Conservation (phyloP, 1,140 invertebrate species). For the Laupala kohalensis region DNA sequence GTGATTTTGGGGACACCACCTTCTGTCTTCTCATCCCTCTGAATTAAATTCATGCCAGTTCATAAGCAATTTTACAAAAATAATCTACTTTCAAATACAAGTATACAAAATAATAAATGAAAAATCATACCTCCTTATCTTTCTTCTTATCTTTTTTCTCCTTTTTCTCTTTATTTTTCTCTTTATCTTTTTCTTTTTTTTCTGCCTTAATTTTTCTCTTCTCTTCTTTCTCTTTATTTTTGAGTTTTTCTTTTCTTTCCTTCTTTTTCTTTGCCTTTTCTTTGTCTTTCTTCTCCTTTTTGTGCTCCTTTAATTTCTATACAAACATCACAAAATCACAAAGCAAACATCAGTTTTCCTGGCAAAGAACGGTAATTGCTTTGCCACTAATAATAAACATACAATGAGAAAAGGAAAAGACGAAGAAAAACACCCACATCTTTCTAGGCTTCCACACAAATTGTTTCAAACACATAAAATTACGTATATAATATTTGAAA, state of each 20-base stretch:
- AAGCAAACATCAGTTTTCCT: too few relatives aligned
- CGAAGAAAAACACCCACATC: too few relatives aligned
- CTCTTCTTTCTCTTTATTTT: slow-evolving; percentile 19
- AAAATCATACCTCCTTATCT: slow-evolving; percentile 17
- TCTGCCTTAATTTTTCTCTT: slow-evolving; percentile 17
- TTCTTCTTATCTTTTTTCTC: slow-evolving; percentile 21
- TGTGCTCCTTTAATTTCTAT: slow-evolving; percentile 18
- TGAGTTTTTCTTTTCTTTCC: slow-evolving; percentile 18
- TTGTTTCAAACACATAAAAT: too few relatives aligned
- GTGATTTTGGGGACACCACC: slow-evolving; percentile 58
- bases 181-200: slow-evolving; percentile 19
- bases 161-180: slow-evolving; percentile 21
- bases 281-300: slow-evolving; percentile 19
- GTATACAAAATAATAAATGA: not conserved
- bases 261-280: slow-evolving; percentile 18
- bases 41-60: too few relatives aligned
- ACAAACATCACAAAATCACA: slow-evolving; percentile 5
- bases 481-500: too few relatives aligned
- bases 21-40: slow-evolving; percentile 32
- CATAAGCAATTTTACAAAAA: too few relatives aligned
- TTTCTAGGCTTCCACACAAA: too few relatives aligned
- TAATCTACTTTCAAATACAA: too few relatives aligned
- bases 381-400: too few relatives aligned
- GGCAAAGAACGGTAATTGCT: too few relatives aligned
- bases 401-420: too few relatives aligned